A percentile compares a stretch with the other conserved stretches of the same genome.
phyloP scores from a whole-genome alignment of 2,797 vertebrate species.

The Enteromius viviparus region DNA sequence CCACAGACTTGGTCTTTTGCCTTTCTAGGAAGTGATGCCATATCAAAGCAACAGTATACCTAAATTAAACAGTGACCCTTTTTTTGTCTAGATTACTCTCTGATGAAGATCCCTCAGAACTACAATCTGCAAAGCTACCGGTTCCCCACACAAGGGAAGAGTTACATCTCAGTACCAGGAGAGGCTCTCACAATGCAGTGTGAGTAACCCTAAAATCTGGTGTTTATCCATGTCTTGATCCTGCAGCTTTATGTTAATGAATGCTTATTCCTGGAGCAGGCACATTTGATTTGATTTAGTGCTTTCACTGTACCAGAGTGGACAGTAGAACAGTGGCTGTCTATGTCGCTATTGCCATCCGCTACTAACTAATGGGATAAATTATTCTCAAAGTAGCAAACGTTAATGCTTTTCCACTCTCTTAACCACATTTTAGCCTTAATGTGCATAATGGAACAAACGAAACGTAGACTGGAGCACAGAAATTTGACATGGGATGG shows the following conservation, averaged over 20 bases:
- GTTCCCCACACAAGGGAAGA: slow-evolving; percentile 88
- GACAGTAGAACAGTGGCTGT: slow-evolving; percentile 11
- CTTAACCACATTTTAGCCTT: background rate
- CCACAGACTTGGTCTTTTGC: background rate
- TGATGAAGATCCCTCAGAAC: slow-evolving; percentile 82
- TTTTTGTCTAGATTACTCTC: slow-evolving; percentile 83
- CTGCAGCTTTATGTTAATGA: background rate
- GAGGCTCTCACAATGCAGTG: slow-evolving; percentile 86
- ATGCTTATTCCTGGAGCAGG: background rate
- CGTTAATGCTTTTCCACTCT: slow-evolving; percentile 6
- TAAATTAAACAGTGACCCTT: background rate
- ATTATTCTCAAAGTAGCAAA: slow-evolving; percentile 1
- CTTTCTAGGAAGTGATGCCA: background rate
- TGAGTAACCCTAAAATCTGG: slow-evolving; percentile 71
- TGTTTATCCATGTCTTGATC: background rate
- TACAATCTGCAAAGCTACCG: slow-evolving; percentile 84
- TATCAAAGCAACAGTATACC: background rate
- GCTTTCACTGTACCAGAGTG: slow-evolving; percentile 4
- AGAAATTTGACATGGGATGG: background rate
- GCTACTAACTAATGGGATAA: slow-evolving; percentile 17
- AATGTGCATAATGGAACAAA: slow-evolving; percentile 19
- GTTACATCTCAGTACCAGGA: slow-evolving; percentile 89
- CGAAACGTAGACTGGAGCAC: slow-evolving; percentile 7
- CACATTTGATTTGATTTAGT: background rate
- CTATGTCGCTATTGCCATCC: background rate